Evolutionary conservation across 2,113 vertebrate genomes (phyloP).

Genomic region (Tonatia bakeri): DNA sequence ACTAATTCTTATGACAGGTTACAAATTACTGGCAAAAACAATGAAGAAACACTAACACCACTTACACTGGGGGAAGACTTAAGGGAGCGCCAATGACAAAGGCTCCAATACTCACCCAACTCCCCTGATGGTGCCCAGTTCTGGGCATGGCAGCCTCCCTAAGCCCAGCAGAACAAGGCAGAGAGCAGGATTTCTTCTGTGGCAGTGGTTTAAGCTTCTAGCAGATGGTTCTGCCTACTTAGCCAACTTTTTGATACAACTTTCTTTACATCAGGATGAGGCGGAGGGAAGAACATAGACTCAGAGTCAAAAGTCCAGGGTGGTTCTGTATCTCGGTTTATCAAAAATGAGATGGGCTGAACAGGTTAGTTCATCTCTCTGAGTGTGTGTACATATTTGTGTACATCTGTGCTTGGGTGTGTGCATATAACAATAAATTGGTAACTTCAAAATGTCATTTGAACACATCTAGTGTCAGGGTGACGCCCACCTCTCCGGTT

Average conservation of each 20-base stretch:
- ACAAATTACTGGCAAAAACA: conserved; percentile 71
- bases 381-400: not conserved
- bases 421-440: not conserved
- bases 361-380: not conserved
- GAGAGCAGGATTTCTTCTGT: not conserved
- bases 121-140: not conserved
- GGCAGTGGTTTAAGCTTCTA: not conserved
- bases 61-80: not conserved
- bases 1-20: conserved; percentile 77
- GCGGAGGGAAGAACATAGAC: not conserved
- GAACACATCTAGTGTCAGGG: not conserved
- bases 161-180: not conserved
- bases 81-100: conserved; percentile 18
- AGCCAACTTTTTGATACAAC: not conserved
- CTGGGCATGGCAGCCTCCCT: not conserved
- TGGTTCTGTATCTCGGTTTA: not conserved
- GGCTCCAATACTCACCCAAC: not conserved
- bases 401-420: not conserved
- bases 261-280: not conserved
- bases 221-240: not conserved
- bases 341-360: not conserved
- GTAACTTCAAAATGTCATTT: not conserved
- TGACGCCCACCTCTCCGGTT: not conserved
- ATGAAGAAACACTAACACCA: conserved; percentile 59
- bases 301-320: not conserved